Conservation (phyloP, 2,113 vertebrate species). For the Esox niger region DNA sequence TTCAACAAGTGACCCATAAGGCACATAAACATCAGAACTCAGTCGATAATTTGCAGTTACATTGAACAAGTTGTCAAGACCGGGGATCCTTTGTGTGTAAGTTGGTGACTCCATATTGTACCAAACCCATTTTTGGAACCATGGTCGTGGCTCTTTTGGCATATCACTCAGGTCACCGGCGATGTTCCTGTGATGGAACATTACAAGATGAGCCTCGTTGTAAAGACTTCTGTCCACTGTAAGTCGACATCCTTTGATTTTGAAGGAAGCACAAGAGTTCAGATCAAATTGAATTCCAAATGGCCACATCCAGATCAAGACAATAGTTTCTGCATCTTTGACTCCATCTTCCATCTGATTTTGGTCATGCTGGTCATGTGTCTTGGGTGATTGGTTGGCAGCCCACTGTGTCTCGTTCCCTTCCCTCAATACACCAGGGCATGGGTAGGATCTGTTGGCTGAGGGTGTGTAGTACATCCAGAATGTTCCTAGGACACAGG, state of each 20-base stretch:
- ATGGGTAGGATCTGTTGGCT: no score
- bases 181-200: slow-evolving; percentile 81
- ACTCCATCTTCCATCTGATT: no score
- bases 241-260: slow-evolving; percentile 77
- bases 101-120: slow-evolving; percentile 83
- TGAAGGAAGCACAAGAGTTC: slow-evolving; percentile 72
- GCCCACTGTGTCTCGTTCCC: no score
- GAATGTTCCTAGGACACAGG: no score
- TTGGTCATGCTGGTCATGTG: no score
- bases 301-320: slow-evolving; percentile 83
- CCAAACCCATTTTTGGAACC: slow-evolving; percentile 87
- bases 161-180: slow-evolving; percentile 80
- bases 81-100: slow-evolving; percentile 75
- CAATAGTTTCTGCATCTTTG: slow-evolving; percentile 70
- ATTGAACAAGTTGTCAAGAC: slow-evolving; percentile 80
- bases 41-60: slow-evolving; percentile 80
- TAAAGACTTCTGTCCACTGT: slow-evolving; percentile 78
- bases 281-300: slow-evolving; percentile 79
- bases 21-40: slow-evolving; percentile 82
- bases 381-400: no score
- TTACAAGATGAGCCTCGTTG: slow-evolving; percentile 77
- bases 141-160: slow-evolving; percentile 76
- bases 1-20: slow-evolving; percentile 78
- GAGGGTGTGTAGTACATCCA: no score
- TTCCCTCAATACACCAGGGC: no score